Conservation (phyloP, 2,113 vertebrate species). For the Chitala chitala region DNA sequence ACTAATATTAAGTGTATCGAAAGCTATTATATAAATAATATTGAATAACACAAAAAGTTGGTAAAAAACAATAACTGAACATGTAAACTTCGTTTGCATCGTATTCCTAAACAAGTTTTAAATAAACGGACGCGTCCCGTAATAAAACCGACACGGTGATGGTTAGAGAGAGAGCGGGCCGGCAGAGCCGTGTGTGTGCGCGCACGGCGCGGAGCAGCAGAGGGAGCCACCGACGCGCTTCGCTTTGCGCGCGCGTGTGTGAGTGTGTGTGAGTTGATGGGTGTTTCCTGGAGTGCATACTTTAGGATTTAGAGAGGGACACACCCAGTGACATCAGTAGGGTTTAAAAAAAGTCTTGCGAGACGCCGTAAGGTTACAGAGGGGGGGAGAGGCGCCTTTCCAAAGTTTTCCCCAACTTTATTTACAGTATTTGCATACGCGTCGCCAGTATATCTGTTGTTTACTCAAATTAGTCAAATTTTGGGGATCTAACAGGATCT, state of each 20-base stretch:
- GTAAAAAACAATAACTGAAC: too few species aligned
- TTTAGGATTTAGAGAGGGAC: slow-evolving; percentile 58
- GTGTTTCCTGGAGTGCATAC: slow-evolving; percentile 61
- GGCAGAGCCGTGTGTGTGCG: background rate
- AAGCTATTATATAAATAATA: too few species aligned
- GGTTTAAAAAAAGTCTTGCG: slow-evolving; percentile 45
- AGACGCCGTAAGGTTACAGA: slow-evolving; percentile 37
- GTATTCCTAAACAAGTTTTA: too few species aligned
- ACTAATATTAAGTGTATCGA: too few species aligned
- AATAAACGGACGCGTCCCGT: too few species aligned
- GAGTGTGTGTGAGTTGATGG: slow-evolving; percentile 33
- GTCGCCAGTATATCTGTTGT: background rate
- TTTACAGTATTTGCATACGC: slow-evolving; percentile 14
- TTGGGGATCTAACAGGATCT: slow-evolving; percentile 32
- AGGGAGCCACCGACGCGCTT: slow-evolving; percentile 39
- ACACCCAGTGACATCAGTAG: slow-evolving; percentile 69
- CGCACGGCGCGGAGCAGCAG: slow-evolving; percentile 37
- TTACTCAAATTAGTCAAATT: background rate
- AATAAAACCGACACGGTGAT: too few species aligned
- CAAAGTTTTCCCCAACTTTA: slow-evolving; percentile 15
- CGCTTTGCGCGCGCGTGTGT: background rate
- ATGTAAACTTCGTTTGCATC: too few species aligned
- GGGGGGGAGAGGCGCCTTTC: slow-evolving; percentile 48
- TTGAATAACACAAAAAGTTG: too few species aligned
- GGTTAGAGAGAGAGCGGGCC: too few species aligned